Conservation (phyloP, 2,113 vertebrate genomes). For the Drymodes brunneopygia region DNA sequence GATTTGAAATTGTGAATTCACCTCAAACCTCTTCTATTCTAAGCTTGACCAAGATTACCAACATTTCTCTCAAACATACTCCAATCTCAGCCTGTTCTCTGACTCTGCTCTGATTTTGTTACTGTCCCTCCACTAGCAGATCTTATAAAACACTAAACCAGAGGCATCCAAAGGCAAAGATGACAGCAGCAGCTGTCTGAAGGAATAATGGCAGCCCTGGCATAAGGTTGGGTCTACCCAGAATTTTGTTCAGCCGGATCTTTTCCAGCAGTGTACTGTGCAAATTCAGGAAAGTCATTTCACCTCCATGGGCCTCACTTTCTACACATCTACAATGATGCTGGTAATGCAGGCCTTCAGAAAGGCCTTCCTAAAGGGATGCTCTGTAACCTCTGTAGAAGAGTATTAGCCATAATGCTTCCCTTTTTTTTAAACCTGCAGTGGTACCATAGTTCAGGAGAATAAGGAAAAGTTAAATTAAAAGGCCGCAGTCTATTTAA, state of each 20-base stretch:
- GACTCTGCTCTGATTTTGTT: background rate
- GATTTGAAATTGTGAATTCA: background rate
- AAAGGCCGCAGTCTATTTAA: background rate
- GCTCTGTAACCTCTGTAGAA: background rate
- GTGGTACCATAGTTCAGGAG: background rate
- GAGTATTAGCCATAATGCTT: background rate
- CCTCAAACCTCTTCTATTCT: background rate
- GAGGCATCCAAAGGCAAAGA: background rate
- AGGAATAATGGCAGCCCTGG: background rate
- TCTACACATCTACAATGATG: background rate
- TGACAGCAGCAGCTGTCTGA: background rate
- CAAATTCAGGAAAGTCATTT: background rate
- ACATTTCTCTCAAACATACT: background rate
- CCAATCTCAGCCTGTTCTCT: background rate
- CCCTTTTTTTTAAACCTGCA: background rate
- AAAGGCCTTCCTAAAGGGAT: background rate
- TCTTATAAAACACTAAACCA: background rate
- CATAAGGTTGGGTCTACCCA: background rate
- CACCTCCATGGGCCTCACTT: background rate
- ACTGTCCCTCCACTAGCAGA: background rate
- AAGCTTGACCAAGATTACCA: background rate
- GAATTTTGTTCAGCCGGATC: background rate
- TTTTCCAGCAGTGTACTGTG: background rate
- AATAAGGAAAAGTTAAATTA: background rate
- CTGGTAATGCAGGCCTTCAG: background rate